Evolutionary conservation across 92 coral and sea anemone genomes (phyloP), one percentile per base, ranked within the genome.

Genomic region (Actinostola sp.): DNA sequence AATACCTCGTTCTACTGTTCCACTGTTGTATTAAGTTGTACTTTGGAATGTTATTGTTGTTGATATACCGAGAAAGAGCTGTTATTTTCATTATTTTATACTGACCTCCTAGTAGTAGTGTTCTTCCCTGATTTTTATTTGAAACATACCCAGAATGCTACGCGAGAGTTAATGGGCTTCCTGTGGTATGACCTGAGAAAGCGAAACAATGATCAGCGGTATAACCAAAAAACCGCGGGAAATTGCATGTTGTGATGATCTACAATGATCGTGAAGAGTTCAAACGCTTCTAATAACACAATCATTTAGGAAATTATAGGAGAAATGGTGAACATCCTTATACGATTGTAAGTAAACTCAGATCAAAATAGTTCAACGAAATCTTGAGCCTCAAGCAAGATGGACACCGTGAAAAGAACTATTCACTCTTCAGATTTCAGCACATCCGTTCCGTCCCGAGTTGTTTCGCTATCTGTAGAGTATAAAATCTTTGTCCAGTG

Each of bases 281-380:
- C 30, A 41, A 63, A 28, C 19, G 36, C 51, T 14, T 30, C 51
- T 19, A 42, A 29, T 8, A 0, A 19, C 13, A 15, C 13, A 6
- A 42, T 35, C 2, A 16, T 63, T 29, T 6, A 16, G 6, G 8
- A 25, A 34, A 31, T 8, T 16, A n/a, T 63, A 7, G 35, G 35
- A 14, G 49, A 77, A 67, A 77, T 77, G 83, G 83, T 77, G 25
- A 76, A 77, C 61, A 77, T 77, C 5, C 21, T 77, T 16, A 38
- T 77, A 25, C 50, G 59, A 15, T 41, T 67, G 83, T 77, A 67
- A 77, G 83, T 35, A 14, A 5, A 24, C 21, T 26, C 8, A 1
- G 38, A 21, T 32, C 15, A 52, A 8, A 25, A 36, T 6, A 29
- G 31, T 43, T 32, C 4, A 7, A 15, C 46, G 8, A 20, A 20